Percentiles rank a stretch among this genome's conserved stretches.
Conservation (phyloP, 2,113 vertebrate genomes). For the Tenrec ecaudatus region DNA sequence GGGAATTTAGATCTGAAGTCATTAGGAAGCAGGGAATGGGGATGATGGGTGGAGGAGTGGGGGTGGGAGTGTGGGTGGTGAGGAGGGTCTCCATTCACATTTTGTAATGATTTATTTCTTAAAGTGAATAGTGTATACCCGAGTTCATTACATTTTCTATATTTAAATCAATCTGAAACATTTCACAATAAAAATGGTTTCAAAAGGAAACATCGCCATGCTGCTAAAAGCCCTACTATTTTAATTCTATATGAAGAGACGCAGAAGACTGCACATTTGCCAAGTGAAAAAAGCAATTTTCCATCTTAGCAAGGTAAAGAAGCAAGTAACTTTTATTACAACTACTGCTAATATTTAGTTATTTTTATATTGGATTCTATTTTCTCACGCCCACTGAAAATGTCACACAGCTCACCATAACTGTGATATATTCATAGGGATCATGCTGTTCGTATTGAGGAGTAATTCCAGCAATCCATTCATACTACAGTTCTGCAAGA, state of each 20-base stretch:
- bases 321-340: neutral
- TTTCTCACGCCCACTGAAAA: neutral
- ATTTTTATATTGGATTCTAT: neutral
- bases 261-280: neutral
- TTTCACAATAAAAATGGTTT: constrained; percentile 24
- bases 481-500: neutral
- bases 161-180: neutral
- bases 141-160: neutral
- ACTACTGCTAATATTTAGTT: constrained; percentile 1
- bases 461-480: constrained; percentile 5
- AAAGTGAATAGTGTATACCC: neutral
- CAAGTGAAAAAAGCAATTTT: constrained; percentile 19
- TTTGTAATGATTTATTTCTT: constrained; percentile 48
- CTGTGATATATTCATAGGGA: neutral
- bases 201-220: neutral
- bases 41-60: too few relatives aligned
- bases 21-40: neutral
- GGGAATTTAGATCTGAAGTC: constrained; percentile 46
- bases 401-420: neutral
- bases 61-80: too few relatives aligned
- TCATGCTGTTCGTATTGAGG: neutral
- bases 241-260: neutral
- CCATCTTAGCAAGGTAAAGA: neutral
- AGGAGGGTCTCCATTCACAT: neutral
- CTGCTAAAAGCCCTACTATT: neutral